Base-by-base conservation (phyloP, 2,113 vertebrate genomes). In the Phoenicopterus ruber region DNA sequence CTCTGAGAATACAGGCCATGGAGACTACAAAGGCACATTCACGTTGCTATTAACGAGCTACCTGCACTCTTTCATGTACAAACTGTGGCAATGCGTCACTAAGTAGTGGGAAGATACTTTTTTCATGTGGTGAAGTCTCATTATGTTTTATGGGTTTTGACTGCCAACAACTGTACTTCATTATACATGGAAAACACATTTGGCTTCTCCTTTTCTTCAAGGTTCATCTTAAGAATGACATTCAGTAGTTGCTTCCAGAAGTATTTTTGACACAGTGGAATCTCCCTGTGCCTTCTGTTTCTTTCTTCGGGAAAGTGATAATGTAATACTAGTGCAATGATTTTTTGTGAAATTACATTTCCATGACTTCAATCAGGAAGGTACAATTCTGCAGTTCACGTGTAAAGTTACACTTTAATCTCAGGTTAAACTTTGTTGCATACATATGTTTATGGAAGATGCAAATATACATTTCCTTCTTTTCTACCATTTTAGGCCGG, bases 161-260 rank as follows among this genome's bases (percentile, higher is more conserved):
- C 82, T 91, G 86, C 85, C 90, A 93, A 52, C 36, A 67, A n/a
- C 29, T 57, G 5, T 90, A 16, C 54, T 84, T 82, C 70, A 36
- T 94, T 85, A 80, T 80, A 22, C 15, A 63, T 81, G 86, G 86
- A 94, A 92, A 94, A 92, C 32, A 61, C 86, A 90, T 96, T 90
- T 93, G 76, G 58, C 49, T 76, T 58, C 58, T 93, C 52, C 40
- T 87, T 58, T 63, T 52, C 47, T 65, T 88, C 62, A 63, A 67
- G 55, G 38, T 78, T 88, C 54, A 49, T 86, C 29, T 82, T 49
- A 63, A 78, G 65, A 91, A 81, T 86, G 80, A 50, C n/a, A 31
- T 73, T 79, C 44, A 50, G 44, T 54, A 76, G 65, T 63, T 92
- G 74, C 42, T 79, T 81, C 79, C 79, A 92, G 54, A 78, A 71